Conservation (phyloP, 2,113 vertebrate species). For the Ivindomyrus marchei region DNA sequence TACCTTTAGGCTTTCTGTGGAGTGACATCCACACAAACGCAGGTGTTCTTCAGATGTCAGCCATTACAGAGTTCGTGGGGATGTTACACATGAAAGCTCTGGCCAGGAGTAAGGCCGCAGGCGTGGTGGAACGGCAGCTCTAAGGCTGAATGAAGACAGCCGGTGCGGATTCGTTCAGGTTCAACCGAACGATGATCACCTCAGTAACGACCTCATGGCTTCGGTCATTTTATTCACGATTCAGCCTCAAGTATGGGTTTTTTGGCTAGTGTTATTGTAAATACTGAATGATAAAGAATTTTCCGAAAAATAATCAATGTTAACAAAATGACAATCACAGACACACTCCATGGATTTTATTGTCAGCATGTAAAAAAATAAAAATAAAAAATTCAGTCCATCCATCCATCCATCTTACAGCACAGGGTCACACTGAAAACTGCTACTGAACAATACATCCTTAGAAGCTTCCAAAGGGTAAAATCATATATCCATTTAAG, state of each 20-base stretch:
- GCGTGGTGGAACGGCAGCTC: neutral
- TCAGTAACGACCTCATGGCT: neutral
- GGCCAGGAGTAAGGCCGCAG: neutral
- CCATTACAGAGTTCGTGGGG: neutral
- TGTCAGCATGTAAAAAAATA: neutral
- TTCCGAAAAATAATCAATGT: neutral
- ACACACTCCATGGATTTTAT: neutral
- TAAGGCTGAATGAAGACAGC: neutral
- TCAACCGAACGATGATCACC: neutral
- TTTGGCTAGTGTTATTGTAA: neutral
- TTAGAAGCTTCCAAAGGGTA: neutral
- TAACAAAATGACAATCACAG: neutral
- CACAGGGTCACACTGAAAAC: neutral
- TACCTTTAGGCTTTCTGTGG: neutral
- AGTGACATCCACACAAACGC: neutral
- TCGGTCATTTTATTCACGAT: neutral
- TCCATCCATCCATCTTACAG: neutral
- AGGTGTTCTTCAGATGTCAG: neutral
- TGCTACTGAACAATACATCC: neutral
- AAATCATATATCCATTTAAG: neutral
- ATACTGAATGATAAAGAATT: neutral
- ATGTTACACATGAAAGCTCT: neutral
- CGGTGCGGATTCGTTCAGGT: neutral
- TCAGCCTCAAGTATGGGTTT: neutral
- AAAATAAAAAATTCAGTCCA: neutral